A percentile compares a stretch with the other conserved stretches of the same genome.
Evolutionary conservation across 2,113 vertebrate genomes (phyloP).

Genomic region (Eptatretus burgeri): DNA sequence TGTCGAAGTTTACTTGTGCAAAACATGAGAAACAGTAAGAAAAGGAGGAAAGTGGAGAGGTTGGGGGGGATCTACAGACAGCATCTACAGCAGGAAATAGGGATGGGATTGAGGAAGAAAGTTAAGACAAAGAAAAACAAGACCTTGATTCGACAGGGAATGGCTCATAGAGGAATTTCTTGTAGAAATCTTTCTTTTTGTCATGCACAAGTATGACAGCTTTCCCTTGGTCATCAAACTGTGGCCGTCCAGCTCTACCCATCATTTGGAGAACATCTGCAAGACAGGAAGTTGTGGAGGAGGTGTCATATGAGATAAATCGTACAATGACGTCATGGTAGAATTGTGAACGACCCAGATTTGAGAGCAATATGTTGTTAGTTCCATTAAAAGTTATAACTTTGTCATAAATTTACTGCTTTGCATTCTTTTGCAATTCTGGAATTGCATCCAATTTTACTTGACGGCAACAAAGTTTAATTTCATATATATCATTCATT

Average conservation of each 20-base stretch:
- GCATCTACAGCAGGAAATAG: not conserved
- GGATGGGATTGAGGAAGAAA: not conserved
- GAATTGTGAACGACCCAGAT: too few relatives aligned
- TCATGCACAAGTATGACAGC: slow-evolving; percentile 92
- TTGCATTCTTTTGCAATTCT: too few relatives aligned
- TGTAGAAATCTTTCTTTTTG: slow-evolving; percentile 97
- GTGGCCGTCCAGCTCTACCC: slow-evolving; percentile 76
- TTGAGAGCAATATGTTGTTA: too few relatives aligned
- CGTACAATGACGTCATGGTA: not conserved
- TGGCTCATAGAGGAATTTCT: slow-evolving; percentile 92
- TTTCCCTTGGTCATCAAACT: slow-evolving; percentile 95
- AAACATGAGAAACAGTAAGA: too few relatives aligned
- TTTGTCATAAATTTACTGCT: too few relatives aligned
- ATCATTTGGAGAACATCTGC: slow-evolving; percentile 96
- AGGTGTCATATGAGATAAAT: not conserved
- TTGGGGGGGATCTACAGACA: too few relatives aligned
- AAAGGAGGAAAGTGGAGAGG: too few relatives aligned
- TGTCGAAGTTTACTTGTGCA: too few relatives aligned
- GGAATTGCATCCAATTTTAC: too few relatives aligned
- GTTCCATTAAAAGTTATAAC: too few relatives aligned
- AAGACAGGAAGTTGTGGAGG: slow-evolving; percentile 12
- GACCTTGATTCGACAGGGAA: slow-evolving; percentile 97
- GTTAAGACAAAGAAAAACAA: slow-evolving; percentile 7
- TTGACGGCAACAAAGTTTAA: too few relatives aligned
- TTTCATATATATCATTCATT: too few relatives aligned